Conservation (phyloP, 64 coral and sea anemone genomes). For the Actinia equina region DNA sequence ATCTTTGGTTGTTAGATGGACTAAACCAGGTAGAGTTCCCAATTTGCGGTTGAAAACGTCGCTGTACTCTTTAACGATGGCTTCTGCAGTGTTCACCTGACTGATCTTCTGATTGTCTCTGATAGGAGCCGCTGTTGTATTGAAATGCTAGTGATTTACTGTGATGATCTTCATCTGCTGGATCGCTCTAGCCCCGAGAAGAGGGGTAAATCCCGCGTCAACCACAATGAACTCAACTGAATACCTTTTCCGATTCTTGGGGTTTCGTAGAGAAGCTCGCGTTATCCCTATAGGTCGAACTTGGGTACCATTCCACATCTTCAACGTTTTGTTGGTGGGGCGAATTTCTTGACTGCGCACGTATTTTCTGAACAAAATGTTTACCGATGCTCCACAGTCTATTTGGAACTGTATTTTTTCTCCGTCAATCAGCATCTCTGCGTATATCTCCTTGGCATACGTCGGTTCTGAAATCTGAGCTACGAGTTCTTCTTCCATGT, state of each 20-base stretch:
- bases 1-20: neutral
- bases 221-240: conserved; percentile 40
- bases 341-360: neutral
- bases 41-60: conserved; percentile 8
- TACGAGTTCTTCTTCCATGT: neutral
- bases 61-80: neutral
- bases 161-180: conserved; percentile 45
- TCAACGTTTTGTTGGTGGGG: neutral
- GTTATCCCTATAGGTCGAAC: conserved; percentile 22
- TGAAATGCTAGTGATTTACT: conserved; percentile 22
- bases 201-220: neutral
- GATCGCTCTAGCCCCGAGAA: neutral
- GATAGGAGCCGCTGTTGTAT: neutral
- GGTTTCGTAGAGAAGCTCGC: no score
- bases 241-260: conserved; percentile 39
- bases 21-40: neutral
- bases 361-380: conserved; percentile 18
- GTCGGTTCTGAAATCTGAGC: neutral
- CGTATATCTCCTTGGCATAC: neutral
- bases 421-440: neutral
- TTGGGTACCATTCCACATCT: conserved; percentile 34
- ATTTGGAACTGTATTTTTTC: neutral
- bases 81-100: neutral
- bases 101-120: neutral
- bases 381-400: conserved; percentile 37